These are phyloP conservation scores for Tachypleus tridentatus DNA, from an alignment of 1,140 invertebrate species.

Conservation along the genomic window DNA sequence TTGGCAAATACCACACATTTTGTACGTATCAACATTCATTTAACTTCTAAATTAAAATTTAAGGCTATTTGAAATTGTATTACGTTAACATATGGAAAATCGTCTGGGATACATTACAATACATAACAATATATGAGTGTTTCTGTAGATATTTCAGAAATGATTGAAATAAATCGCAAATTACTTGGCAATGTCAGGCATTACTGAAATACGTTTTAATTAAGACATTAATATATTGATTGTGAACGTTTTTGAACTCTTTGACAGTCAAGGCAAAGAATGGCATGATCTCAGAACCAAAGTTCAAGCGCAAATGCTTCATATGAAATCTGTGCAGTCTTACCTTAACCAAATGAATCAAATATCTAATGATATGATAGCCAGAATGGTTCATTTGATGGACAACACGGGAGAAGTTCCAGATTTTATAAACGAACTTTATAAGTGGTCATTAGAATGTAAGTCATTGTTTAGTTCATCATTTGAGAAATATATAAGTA, in stretches of 20 bases:
- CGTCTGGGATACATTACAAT: too few relatives aligned
- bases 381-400: constrained; percentile 8
- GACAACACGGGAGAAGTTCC: constrained; percentile 25
- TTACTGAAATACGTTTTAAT: not conserved
- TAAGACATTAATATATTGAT: not conserved
- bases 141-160: too few relatives aligned
- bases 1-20: too few relatives aligned
- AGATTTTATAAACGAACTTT: constrained; percentile 28
- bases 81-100: too few relatives aligned
- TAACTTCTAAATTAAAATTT: too few relatives aligned
- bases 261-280: constrained; percentile 11
- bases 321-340: constrained; percentile 13
- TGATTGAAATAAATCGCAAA: not conserved
- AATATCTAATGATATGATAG: constrained; percentile 17
- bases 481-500: too few relatives aligned
- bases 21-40: too few relatives aligned
- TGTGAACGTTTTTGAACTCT: too few relatives aligned
- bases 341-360: constrained; percentile 16
- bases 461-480: constrained; percentile 14
- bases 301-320: constrained; percentile 16
- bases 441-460: constrained; percentile 35
- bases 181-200: not conserved
- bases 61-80: too few relatives aligned
- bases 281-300: constrained; percentile 14
- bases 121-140: too few relatives aligned